Conservation (phyloP, 1,140 invertebrate species). For the Nylanderia fulva region DNA sequence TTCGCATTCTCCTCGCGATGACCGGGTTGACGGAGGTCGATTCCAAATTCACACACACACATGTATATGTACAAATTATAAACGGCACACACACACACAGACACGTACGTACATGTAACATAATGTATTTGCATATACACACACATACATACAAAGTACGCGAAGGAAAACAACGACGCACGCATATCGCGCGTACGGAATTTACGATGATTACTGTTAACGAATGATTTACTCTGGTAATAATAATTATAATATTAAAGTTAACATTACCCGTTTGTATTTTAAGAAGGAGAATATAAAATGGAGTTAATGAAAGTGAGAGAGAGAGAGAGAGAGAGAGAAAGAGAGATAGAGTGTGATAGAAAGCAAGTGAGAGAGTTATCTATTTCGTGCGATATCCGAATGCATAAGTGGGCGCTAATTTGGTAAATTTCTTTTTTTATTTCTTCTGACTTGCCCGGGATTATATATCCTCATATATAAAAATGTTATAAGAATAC, state of each 20-base stretch:
- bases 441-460: conserved; percentile 78
- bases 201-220: conserved; percentile 65
- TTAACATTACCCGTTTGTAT: conserved; percentile 77
- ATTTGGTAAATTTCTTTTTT: conserved; percentile 76
- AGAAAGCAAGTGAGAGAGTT: conserved; percentile 51
- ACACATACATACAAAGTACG: conserved; percentile 4
- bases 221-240: conserved; percentile 50
- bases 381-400: conserved; percentile 62
- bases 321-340: conserved; percentile 49
- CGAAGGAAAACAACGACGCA: conserved; percentile 62
- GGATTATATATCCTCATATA: conserved; percentile 77
- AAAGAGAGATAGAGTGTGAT: too few relatives aligned
- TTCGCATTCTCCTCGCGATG: conserved; percentile 6
- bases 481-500: conserved; percentile 76
- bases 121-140: neutral
- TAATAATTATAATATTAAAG: conserved; percentile 69
- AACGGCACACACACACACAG: conserved; percentile 30
- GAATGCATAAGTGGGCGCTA: conserved; percentile 71
- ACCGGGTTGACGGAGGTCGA: conserved; percentile 22
- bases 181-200: conserved; percentile 62
- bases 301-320: conserved; percentile 61
- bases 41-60: conserved; percentile 7
- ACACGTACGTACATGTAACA: conserved; percentile 32
- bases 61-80: neutral
- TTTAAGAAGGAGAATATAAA: conserved; percentile 64